Conservation (phyloP, 1,140 invertebrate genomes). For the Papilio glaucus region DNA sequence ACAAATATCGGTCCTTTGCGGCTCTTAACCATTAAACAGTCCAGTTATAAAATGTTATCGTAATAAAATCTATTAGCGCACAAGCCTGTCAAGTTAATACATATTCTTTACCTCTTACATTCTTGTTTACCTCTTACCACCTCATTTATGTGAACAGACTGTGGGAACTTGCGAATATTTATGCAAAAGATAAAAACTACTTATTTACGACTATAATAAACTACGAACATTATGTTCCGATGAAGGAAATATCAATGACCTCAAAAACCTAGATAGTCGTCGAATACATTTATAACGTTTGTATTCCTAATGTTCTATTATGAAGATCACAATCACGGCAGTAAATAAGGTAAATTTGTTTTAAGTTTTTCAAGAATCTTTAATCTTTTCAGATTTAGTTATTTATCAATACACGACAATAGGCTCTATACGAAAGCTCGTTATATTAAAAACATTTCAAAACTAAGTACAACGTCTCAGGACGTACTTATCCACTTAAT, state of each 20-base stretch:
- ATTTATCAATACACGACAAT: background rate
- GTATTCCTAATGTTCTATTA: too few species aligned
- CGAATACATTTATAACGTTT: background rate
- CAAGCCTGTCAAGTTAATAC: background rate
- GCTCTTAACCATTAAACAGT: too few species aligned
- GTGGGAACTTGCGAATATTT: background rate
- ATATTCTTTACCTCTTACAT: background rate
- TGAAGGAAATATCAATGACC: background rate
- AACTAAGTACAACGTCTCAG: conserved; percentile 40
- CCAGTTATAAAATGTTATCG: background rate
- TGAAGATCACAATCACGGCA: too few species aligned
- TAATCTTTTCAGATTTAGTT: background rate
- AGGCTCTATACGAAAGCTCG: background rate
- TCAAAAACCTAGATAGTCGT: background rate
- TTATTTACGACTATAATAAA: background rate
- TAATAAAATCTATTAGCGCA: background rate
- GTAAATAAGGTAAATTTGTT: too few species aligned
- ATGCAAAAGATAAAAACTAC: background rate
- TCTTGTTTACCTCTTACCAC: background rate
- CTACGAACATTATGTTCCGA: background rate
- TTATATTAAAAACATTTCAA: conserved; percentile 41
- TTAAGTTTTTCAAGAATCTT: too few species aligned
- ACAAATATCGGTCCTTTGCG: too few species aligned
- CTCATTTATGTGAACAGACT: background rate
- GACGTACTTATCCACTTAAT: conserved; percentile 48